Percentiles rank a stretch among this genome's conserved stretches.
phyloP scores from a whole-genome alignment of 1,140 invertebrate species.

The Tetramorium simillimum region DNA sequence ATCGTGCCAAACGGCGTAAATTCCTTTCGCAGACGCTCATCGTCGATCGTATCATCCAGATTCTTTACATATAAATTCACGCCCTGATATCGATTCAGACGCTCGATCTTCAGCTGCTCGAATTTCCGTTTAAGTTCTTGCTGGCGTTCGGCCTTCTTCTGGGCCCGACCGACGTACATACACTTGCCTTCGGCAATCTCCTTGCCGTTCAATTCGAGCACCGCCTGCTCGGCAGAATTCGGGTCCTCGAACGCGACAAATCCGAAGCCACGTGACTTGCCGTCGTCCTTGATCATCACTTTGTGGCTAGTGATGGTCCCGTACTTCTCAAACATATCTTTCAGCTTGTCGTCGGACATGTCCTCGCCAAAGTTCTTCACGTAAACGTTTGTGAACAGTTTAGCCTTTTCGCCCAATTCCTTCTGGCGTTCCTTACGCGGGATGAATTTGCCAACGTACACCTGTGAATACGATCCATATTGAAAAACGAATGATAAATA shows the following conservation, averaged over 20 bases:
- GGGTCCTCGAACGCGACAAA: constrained; percentile 99
- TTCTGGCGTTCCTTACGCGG: constrained; percentile 99
- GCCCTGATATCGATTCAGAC: constrained; percentile 96
- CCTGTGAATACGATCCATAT: constrained; percentile 83
- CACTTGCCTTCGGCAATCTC: constrained; percentile 94
- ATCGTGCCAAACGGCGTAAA: constrained; percentile 98
- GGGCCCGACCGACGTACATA: constrained; percentile 97
- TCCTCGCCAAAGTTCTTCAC: constrained; percentile 99
- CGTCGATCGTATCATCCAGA: constrained; percentile 98
- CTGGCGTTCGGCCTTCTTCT: constrained; percentile 99
- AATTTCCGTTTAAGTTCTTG: constrained; percentile 98
- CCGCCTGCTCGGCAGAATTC: constrained; percentile 97
- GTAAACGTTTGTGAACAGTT: constrained; percentile 99
- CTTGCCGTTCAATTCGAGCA: constrained; percentile 95
- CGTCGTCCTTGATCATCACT: constrained; percentile 97
- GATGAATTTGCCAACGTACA: constrained; percentile 99
- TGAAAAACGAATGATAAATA: neutral
- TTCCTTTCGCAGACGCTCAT: constrained; percentile 97
- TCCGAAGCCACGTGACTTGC: constrained; percentile 98
- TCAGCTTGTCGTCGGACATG: constrained; percentile 96
- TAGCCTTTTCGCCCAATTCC: constrained; percentile 98
- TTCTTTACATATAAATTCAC: constrained; percentile 99
- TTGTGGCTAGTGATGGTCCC: constrained; percentile 98
- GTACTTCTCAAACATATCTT: constrained; percentile 97
- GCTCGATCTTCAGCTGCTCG: constrained; percentile 97